Evolutionary conservation across 2,113 vertebrate species (phyloP).

Genomic region (Tachuris rubrigastra): DNA sequence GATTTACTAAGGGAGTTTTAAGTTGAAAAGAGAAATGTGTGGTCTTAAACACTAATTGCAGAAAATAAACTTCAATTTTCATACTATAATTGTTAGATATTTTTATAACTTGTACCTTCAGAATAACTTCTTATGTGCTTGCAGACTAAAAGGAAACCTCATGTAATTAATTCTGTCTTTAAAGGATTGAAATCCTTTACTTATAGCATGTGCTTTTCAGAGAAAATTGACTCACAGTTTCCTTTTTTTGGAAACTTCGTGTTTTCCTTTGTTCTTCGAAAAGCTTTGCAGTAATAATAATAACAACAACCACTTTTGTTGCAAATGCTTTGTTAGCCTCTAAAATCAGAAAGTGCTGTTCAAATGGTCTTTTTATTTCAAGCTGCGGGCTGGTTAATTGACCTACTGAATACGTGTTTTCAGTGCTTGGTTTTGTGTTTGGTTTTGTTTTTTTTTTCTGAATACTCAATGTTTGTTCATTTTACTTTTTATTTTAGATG

Average conservation of each 20-base stretch:
- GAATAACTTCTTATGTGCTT: not conserved
- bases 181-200: not conserved
- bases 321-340: not conserved
- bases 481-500: conserved; percentile 74
- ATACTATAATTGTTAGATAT: not conserved
- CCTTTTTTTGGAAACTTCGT: not conserved
- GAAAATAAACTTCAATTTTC: not conserved
- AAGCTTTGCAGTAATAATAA: not conserved
- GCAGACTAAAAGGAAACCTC: not conserved
- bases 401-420: not conserved
- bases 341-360: not conserved
- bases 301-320: not conserved
- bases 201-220: not conserved
- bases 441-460: not conserved
- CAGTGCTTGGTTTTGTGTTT: not conserved
- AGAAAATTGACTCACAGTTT: not conserved
- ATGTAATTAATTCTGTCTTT: not conserved
- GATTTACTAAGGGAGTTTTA: not conserved
- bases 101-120: not conserved
- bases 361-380: not conserved
- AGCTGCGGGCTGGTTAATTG: not conserved
- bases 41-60: not conserved
- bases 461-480: not conserved
- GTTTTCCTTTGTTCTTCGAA: not conserved
- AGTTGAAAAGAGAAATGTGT: not conserved